Conservation (phyloP, 2,113 vertebrate genomes). For the Galeopterus variegatus region DNA sequence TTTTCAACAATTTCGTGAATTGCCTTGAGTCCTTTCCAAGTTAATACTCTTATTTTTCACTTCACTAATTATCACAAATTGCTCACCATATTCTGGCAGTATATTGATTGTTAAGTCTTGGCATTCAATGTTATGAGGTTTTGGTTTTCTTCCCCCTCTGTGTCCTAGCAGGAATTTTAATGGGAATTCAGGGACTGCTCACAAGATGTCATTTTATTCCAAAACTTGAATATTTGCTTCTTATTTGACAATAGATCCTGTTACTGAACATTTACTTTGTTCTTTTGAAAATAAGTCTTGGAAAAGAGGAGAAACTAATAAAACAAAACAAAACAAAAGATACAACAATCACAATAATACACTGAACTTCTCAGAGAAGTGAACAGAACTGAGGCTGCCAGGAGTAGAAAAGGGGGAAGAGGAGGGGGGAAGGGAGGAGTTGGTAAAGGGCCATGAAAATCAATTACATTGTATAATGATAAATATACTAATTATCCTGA, state of each 20-base stretch:
- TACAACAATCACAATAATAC: too few relatives aligned
- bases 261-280: conserved; percentile 22
- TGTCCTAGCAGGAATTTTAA: not conserved
- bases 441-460: too few relatives aligned
- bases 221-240: conserved; percentile 45
- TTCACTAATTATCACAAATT: conserved; percentile 14
- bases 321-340: not conserved
- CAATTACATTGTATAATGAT: too few relatives aligned
- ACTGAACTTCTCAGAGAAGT: too few relatives aligned
- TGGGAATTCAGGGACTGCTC: not conserved
- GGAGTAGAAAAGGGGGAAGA: too few relatives aligned
- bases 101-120: not conserved
- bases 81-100: not conserved
- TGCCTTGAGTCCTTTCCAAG: not conserved
- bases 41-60: not conserved
- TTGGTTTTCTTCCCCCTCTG: rapidly evolving
- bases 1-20: conserved; percentile 26
- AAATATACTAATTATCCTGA: too few relatives aligned
- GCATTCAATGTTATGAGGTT: not conserved
- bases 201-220: conserved; percentile 40
- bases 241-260: not conserved
- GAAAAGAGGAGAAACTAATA: not conserved
- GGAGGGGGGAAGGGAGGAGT: too few relatives aligned
- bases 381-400: too few relatives aligned
- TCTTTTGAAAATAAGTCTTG: not conserved